phyloP scores from a whole-genome alignment of 2,888 invertebrate species.

The Beris chalybata region DNA sequence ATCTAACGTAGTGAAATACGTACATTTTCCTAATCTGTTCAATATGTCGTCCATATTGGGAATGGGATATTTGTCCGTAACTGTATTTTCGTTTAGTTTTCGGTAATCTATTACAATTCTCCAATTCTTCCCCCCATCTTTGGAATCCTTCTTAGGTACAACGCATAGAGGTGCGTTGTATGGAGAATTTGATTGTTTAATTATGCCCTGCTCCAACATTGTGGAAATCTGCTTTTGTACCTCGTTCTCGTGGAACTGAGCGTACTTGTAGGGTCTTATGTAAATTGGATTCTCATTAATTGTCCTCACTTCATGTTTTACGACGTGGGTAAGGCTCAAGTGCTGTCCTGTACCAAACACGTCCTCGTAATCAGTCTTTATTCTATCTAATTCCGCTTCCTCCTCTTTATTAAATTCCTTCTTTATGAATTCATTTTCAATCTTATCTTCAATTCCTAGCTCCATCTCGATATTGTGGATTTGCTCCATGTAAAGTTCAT shows the following conservation, averaged over 20 bases:
- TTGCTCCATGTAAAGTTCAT: no score
- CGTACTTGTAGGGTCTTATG: conserved; percentile 35
- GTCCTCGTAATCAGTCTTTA: no score
- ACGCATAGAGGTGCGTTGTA: conserved; percentile 40
- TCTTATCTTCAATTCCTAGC: no score
- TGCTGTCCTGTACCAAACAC: no score
- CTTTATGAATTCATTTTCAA: no score
- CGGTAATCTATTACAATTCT: conserved; percentile 40
- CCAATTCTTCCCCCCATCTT: conserved; percentile 38
- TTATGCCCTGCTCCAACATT: conserved; percentile 41
- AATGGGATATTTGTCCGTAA: conserved; percentile 38
- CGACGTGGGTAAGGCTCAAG: conserved; percentile 43
- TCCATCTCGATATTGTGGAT: no score
- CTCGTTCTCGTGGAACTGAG: conserved; percentile 35
- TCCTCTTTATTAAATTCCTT: no score
- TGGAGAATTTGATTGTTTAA: conserved; percentile 36
- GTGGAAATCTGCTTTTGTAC: conserved; percentile 42
- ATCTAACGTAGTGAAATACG: no score
- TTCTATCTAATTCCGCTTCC: no score
- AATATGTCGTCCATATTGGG: conserved; percentile 38
- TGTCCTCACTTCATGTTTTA: conserved; percentile 20
- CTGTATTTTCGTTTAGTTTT: conserved; percentile 36
- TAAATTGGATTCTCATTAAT: conserved; percentile 28
- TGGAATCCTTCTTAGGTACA: conserved; percentile 39
- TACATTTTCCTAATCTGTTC: conserved; percentile 36